These are phyloP conservation scores for Rhinoptilus africanus DNA, from an alignment of 2,113 vertebrate genomes.

Conservation along the genomic window DNA sequence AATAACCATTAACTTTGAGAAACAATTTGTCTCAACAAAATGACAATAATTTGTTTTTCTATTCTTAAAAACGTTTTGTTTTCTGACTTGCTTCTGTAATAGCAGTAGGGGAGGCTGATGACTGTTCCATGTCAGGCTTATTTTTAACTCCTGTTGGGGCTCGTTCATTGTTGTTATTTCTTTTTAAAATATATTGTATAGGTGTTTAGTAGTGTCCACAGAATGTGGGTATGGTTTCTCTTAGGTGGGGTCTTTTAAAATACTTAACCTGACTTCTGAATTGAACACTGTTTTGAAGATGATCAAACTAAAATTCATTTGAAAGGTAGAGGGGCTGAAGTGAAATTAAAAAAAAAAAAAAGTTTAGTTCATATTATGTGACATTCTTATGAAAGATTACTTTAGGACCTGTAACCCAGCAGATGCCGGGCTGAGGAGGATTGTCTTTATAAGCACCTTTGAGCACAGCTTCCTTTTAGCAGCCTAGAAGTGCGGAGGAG, in stretches of 20 bases:
- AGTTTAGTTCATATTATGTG: background rate
- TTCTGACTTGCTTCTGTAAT: background rate
- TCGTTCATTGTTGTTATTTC: background rate
- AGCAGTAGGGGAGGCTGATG: background rate
- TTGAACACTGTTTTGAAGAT: background rate
- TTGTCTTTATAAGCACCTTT: background rate
- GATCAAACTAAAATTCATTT: background rate
- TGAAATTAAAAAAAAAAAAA: background rate
- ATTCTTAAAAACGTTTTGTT: background rate
- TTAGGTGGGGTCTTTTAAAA: background rate
- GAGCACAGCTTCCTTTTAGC: background rate
- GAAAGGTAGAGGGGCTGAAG: background rate
- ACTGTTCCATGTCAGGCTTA: background rate
- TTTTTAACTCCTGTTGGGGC: background rate
- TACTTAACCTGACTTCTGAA: background rate
- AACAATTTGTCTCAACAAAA: background rate
- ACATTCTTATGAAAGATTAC: background rate
- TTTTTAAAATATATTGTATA: background rate
- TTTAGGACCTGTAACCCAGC: background rate
- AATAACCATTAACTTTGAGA: background rate
- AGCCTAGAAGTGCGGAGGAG: background rate
- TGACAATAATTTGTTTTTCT: background rate
- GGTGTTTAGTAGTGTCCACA: background rate
- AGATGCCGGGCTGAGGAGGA: background rate
- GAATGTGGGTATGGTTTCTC: background rate